phyloP scores from a whole-genome alignment of 2,888 invertebrate species.

The Trachelus troglodyta region DNA sequence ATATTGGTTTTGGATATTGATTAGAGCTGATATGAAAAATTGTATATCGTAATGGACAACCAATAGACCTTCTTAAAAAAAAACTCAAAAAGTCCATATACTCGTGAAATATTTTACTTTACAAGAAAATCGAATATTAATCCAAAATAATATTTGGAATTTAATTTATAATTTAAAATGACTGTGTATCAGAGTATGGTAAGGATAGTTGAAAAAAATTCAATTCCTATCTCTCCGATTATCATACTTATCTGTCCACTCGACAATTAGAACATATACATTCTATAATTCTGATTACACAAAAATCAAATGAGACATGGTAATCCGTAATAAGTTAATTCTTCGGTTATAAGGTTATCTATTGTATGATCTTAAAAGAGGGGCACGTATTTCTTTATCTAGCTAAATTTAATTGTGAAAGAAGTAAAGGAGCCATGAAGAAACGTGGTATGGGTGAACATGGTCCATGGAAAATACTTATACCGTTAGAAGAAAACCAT shows the following conservation, averaged over 20 bases:
- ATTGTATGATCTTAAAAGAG: not conserved
- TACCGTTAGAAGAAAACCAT: not conserved
- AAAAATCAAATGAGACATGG: not conserved
- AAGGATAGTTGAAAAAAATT: not conserved
- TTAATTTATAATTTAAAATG: not conserved
- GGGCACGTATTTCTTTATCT: not conserved
- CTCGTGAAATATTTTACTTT: not conserved
- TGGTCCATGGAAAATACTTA: not conserved
- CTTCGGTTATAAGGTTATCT: not conserved
- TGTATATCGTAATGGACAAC: not conserved
- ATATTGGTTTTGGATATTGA: not conserved
- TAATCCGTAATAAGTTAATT: not conserved
- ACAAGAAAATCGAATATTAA: not conserved
- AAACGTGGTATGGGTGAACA: not conserved
- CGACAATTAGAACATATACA: not conserved
- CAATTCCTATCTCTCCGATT: not conserved
- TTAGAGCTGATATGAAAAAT: not conserved
- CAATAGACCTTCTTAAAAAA: not conserved
- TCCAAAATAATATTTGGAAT: not conserved
- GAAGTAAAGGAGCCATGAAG: not conserved
- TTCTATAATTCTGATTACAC: not conserved
- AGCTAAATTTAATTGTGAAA: not conserved
- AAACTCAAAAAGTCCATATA: not conserved
- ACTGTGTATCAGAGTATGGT: not conserved
- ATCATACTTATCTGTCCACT: not conserved